phyloP scores from a whole-genome alignment of 2,888 invertebrate species.

The Epirrhoe alternata region DNA sequence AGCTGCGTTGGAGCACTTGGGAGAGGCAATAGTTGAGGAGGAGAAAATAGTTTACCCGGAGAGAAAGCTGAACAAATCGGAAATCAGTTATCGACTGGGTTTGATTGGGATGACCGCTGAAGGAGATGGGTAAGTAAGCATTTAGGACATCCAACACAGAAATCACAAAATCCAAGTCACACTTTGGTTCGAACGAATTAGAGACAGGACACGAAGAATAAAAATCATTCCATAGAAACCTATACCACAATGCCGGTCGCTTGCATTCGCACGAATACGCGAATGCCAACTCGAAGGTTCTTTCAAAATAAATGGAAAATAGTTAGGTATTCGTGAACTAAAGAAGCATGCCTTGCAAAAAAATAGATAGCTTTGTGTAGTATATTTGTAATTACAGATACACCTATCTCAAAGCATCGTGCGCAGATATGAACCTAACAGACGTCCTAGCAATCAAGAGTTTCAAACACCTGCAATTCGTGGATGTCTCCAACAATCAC shows the following conservation, averaged over 20 bases:
- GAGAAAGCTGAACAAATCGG: constrained; percentile 58
- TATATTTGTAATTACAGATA: constrained; percentile 63
- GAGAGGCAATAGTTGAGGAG: constrained; percentile 43
- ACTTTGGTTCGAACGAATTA: too few species aligned
- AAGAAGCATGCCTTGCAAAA: too few species aligned
- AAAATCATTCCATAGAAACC: too few species aligned
- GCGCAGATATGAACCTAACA: constrained; percentile 79
- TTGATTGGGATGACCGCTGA: constrained; percentile 77
- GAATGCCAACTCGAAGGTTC: too few species aligned
- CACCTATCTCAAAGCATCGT: constrained; percentile 84
- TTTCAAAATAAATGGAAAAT: too few species aligned
- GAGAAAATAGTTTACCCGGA: constrained; percentile 41
- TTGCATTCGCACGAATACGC: too few species aligned
- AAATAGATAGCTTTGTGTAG: too few species aligned
- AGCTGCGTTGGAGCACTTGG: constrained; percentile 11
- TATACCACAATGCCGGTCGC: too few species aligned
- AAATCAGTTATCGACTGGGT: constrained; percentile 69
- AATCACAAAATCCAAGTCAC: background rate
- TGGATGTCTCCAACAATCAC: constrained; percentile 84
- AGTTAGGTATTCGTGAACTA: too few species aligned
- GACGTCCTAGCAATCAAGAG: constrained; percentile 76
- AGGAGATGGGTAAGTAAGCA: constrained; percentile 70
- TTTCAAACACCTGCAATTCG: constrained; percentile 84
- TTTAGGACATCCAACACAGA: background rate
- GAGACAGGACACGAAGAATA: too few species aligned